Evolutionary conservation across 2,797 vertebrate genomes (phyloP).

Genomic region (Cheirogaleus major): DNA sequence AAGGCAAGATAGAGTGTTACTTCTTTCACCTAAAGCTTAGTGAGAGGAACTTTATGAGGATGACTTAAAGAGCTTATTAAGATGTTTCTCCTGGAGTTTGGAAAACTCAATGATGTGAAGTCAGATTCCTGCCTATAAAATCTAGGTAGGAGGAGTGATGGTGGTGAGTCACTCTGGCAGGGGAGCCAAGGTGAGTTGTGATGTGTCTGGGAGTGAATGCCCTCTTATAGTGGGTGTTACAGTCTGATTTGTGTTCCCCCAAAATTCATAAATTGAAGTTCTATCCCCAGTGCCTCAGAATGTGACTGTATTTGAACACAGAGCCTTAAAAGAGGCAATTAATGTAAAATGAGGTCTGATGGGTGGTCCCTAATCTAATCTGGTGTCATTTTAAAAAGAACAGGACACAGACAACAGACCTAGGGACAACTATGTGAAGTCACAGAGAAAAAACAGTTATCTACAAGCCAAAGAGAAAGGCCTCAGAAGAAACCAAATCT

Average conservation of each 20-base stretch:
- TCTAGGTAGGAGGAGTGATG: neutral
- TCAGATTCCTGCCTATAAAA: neutral
- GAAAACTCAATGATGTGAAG: neutral
- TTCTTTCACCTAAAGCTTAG: neutral
- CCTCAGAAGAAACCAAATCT: too few species aligned
- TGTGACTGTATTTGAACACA: neutral
- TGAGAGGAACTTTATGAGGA: neutral
- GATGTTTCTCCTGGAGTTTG: neutral
- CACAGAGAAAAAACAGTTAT: neutral
- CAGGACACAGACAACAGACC: neutral
- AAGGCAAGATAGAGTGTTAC: neutral
- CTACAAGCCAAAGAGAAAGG: neutral
- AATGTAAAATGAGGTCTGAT: neutral
- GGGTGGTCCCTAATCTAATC: too few species aligned
- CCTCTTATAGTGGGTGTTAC: neutral
- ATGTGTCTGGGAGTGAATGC: neutral
- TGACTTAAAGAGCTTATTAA: neutral
- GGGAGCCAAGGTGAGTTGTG: neutral
- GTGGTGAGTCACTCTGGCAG: neutral
- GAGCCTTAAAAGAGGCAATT: neutral
- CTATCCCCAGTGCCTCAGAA: neutral
- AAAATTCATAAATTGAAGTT: neutral
- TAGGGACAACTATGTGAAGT: neutral
- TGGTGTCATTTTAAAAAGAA: neutral
- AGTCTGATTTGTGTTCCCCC: neutral